Conservation (phyloP, 1,140 invertebrate genomes). For the Drosophila willistoni region DNA sequence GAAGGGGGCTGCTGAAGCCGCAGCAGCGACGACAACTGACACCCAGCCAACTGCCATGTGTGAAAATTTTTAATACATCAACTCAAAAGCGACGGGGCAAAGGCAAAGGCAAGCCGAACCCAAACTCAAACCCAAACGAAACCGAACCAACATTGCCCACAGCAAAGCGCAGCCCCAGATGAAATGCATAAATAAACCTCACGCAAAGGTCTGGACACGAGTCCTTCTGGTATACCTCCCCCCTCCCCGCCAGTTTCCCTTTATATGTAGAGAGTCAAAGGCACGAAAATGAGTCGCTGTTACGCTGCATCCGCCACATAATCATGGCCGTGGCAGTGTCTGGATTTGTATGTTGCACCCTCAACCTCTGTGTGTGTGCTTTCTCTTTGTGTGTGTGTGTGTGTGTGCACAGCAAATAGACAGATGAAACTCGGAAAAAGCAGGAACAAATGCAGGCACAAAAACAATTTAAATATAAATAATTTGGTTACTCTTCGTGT, state of each 20-base stretch:
- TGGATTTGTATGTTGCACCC: constrained; percentile 17
- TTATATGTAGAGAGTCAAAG: constrained; percentile 49
- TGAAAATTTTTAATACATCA: constrained; percentile 80
- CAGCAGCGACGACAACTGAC: constrained; percentile 41
- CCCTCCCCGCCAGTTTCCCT: not conserved
- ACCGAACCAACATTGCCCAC: constrained; percentile 29
- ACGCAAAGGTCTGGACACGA: constrained; percentile 50
- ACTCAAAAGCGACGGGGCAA: constrained; percentile 64
- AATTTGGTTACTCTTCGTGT: constrained; percentile 74
- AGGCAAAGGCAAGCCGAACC: not conserved
- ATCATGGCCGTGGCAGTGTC: constrained; percentile 60
- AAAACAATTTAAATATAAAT: constrained; percentile 82
- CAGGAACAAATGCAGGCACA: constrained; percentile 58
- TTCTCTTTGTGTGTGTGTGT: constrained; percentile 19
- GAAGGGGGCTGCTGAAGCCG: too few relatives aligned
- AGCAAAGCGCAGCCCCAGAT: constrained; percentile 59
- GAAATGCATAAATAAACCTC: constrained; percentile 79
- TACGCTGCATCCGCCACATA: constrained; percentile 64
- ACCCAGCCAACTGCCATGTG: constrained; percentile 71
- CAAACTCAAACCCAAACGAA: not conserved
- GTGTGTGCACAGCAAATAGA: constrained; percentile 48
- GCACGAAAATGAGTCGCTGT: constrained; percentile 54
- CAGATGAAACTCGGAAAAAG: constrained; percentile 55
- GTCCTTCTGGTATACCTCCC: constrained; percentile 21
- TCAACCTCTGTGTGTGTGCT: constrained; percentile 15